Percentiles rank a stretch among this genome's conserved stretches.
Conservation (phyloP, 2,888 invertebrate species). For the Phragmatobia fuliginosa region DNA sequence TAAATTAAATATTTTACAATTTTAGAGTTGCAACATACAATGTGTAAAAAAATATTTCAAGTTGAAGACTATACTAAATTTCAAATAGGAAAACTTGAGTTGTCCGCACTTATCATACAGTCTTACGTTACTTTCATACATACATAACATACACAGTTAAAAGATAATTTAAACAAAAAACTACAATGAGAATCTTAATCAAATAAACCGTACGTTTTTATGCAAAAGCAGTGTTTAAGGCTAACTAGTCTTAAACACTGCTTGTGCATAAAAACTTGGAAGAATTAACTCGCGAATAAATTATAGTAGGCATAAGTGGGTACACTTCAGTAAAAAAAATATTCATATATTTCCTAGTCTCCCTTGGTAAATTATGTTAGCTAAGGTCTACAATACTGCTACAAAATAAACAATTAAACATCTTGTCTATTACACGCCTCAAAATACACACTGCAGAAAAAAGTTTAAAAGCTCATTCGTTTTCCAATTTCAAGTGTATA, state of each 20-base stretch:
- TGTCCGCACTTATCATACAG: no score
- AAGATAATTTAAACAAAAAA: no score
- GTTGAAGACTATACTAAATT: background rate
- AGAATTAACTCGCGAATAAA: background rate
- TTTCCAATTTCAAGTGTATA: slow-evolving; percentile 77
- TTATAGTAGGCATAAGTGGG: no score
- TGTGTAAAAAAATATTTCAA: no score
- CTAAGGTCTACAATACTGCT: background rate
- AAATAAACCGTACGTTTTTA: background rate
- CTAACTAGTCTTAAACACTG: background rate
- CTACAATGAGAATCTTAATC: no score
- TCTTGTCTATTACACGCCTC: slow-evolving; percentile 30
- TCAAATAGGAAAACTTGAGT: no score
- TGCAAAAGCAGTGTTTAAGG: background rate
- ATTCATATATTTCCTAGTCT: background rate
- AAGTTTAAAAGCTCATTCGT: slow-evolving; percentile 63
- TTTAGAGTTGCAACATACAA: no score
- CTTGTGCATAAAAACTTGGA: background rate
- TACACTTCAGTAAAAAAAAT: background rate
- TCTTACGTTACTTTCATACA: no score
- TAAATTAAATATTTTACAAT: slow-evolving; percentile 26
- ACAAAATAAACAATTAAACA: slow-evolving; percentile 3
- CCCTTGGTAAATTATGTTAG: background rate
- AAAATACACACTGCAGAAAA: slow-evolving; percentile 43
- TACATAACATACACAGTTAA: no score